A percentile compares a stretch with the other conserved stretches of the same genome.
These are phyloP conservation scores for Zapornia atra DNA, from an alignment of 2,113 vertebrate genomes.

Conservation along the genomic window DNA sequence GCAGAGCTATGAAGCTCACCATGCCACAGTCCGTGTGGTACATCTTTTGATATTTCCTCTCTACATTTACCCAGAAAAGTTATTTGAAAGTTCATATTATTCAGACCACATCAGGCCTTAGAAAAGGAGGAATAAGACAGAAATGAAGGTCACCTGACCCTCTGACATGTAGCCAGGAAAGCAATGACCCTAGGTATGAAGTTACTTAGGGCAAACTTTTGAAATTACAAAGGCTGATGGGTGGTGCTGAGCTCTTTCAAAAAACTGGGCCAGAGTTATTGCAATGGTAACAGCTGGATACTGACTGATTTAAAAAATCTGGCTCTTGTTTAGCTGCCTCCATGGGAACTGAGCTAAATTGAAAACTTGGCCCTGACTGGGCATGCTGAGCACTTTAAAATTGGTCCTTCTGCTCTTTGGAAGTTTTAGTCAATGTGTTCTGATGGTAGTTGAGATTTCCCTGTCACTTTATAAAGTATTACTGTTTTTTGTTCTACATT, in stretches of 20 bases:
- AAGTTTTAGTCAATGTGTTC: not conserved
- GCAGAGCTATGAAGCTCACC: not conserved
- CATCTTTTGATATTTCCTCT: not conserved
- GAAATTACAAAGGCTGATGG: not conserved
- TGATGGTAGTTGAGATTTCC: not conserved
- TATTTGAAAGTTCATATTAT: not conserved
- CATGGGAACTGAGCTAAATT: constrained; percentile 25
- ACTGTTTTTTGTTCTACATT: not conserved
- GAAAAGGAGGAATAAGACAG: not conserved
- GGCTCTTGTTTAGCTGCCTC: constrained; percentile 29
- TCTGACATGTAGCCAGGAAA: not conserved
- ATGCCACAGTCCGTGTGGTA: not conserved
- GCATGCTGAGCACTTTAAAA: constrained; percentile 14
- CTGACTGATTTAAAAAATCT: constrained; percentile 12
- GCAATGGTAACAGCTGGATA: constrained; percentile 30
- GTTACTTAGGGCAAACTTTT: not conserved
- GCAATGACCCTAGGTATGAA: not conserved
- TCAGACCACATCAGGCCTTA: not conserved
- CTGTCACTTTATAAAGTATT: not conserved
- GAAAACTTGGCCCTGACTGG: constrained; percentile 27
- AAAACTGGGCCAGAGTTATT: constrained; percentile 19
- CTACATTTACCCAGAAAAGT: not conserved
- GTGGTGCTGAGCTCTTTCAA: not conserved
- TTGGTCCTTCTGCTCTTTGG: not conserved
- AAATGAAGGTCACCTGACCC: not conserved